phyloP scores from a whole-genome alignment of 1,140 invertebrate genomes.

The Lasioglossum albipes region DNA sequence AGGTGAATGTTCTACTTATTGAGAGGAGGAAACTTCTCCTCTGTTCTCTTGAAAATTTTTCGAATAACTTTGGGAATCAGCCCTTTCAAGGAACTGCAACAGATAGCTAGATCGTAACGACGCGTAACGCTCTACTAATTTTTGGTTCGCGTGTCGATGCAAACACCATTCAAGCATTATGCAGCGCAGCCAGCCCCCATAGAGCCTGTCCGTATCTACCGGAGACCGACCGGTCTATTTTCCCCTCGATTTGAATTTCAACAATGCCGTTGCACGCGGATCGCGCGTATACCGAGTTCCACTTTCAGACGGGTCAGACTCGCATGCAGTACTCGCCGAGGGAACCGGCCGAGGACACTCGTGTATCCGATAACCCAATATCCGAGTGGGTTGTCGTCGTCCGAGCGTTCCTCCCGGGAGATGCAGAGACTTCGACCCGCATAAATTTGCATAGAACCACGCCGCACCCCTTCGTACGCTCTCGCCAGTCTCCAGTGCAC shows the following conservation, averaged over 20 bases:
- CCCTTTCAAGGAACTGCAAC: too few species aligned
- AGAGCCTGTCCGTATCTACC: neutral
- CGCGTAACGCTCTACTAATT: too few species aligned
- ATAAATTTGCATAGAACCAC: constrained; percentile 65
- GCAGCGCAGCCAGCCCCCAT: neutral
- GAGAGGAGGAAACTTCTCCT: too few species aligned
- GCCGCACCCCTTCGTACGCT: constrained; percentile 46
- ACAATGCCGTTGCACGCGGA: constrained; percentile 21
- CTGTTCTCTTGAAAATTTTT: too few species aligned
- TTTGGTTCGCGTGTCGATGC: too few species aligned
- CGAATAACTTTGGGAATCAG: too few species aligned
- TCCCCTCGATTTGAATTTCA: constrained; percentile 53
- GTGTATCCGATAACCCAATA: constrained; percentile 71
- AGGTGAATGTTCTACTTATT: too few species aligned
- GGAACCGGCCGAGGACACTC: constrained; percentile 50
- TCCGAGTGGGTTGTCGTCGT: constrained; percentile 44
- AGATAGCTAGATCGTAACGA: too few species aligned
- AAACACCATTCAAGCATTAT: neutral
- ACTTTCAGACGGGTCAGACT: constrained; percentile 40
- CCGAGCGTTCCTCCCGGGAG: constrained; percentile 15
- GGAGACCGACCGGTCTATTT: constrained; percentile 27
- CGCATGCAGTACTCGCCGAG: constrained; percentile 30
- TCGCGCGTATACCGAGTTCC: constrained; percentile 39
- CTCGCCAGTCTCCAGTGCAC: too few species aligned
- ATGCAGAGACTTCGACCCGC: constrained; percentile 30